Percentiles rank a stretch among this genome's conserved stretches.
Conservation (phyloP, 64 coral and sea anemone genomes). For the Actinia equina region DNA sequence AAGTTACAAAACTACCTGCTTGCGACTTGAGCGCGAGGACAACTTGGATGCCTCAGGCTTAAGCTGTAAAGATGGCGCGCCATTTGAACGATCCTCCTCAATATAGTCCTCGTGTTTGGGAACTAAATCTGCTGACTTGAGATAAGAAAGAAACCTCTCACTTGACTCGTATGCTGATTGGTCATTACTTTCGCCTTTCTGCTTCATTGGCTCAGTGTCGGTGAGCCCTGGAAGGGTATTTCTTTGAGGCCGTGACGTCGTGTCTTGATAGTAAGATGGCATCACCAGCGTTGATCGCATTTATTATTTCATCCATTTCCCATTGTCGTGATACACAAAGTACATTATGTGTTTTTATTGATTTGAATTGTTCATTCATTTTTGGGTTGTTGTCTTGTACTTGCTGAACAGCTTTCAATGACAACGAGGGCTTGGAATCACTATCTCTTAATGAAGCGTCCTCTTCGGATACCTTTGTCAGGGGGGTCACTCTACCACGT, state of each 20-base stretch:
- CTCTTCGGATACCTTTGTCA: background rate
- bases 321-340: slow-evolving; percentile 27
- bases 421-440: background rate
- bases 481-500: background rate
- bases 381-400: background rate
- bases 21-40: slow-evolving; percentile 16
- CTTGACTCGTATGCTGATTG: background rate
- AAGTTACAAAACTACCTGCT: slow-evolving; percentile 15
- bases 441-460: background rate
- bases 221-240: too few species aligned
- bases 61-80: background rate
- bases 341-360: slow-evolving; percentile 27
- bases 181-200: background rate
- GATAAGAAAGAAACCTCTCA: background rate
- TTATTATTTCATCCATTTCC: slow-evolving; percentile 47
- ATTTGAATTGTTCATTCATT: background rate
- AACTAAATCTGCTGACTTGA: background rate
- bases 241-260: background rate
- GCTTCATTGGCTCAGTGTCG: background rate
- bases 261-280: slow-evolving; percentile 43
- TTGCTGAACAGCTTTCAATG: background rate
- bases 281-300: slow-evolving; percentile 39
- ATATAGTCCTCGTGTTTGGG: background rate
- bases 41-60: background rate
- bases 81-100: background rate